Evolutionary conservation across 2,797 vertebrate species (phyloP).

Genomic region (Nyctibius grandis): DNA sequence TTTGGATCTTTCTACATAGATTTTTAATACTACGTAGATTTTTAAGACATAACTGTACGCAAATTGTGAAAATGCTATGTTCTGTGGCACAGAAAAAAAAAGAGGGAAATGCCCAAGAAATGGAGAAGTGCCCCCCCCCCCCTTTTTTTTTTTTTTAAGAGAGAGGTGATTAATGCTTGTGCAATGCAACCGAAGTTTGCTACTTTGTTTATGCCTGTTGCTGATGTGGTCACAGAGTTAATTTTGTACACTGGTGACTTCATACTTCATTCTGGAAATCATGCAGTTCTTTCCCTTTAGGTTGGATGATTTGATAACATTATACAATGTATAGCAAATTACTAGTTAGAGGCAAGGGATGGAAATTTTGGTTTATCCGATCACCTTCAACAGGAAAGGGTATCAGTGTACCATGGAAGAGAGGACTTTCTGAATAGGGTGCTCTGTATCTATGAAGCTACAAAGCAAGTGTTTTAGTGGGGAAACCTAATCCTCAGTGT

Average conservation of each 20-base stretch:
- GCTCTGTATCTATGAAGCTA: neutral
- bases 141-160: neutral
- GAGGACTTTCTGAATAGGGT: neutral
- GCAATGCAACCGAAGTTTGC: neutral
- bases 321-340: slow-evolving; percentile 50
- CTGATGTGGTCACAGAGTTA: neutral
- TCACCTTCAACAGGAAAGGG: neutral
- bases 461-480: neutral
- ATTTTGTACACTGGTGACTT: neutral
- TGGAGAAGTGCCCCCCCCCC: accelerated
- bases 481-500: neutral
- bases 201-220: slow-evolving; percentile 20
- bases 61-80: neutral
- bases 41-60: neutral
- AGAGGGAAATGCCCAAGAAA: neutral
- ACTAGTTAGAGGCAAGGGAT: slow-evolving; percentile 31
- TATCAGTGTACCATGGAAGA: slow-evolving; percentile 1
- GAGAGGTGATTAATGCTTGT: neutral
- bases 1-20: neutral
- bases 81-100: neutral
- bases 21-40: accelerated
- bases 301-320: neutral
- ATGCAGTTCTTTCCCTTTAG: neutral
- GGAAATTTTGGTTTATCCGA: neutral
- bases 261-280: neutral